Base-by-base conservation (phyloP, 64 coral and sea anemone species). In the Anthopleura sola region DNA sequence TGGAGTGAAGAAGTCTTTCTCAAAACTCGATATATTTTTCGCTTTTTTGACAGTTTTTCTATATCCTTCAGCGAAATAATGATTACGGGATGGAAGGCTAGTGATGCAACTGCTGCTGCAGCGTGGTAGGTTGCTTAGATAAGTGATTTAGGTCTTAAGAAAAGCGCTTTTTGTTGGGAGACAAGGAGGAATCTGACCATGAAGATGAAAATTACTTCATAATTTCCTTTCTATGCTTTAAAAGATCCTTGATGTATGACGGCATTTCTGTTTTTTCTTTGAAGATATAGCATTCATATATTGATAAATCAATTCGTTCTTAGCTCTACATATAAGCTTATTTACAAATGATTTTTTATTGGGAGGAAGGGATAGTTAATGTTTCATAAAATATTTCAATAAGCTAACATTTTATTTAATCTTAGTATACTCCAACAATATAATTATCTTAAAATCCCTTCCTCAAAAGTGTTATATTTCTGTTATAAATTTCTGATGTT, bases 1-100 rank as follows among this genome's bases (percentile, higher is more conserved):
- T 39, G 44, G 23, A 75, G 50, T 37, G 54, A 85, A 23, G 33
- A 20, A 13, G 69, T 37, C 5, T 15, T 20, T 14, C 16, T 24
- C 24, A 46, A 46, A 49, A 50, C 16, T 15, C 4, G 26, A 5
- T 21, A 13, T 75, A 37, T 86, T 51, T n/a, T 86, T 75, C 14
- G 62, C 40, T 15, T 33, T 66, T 82, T 54, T 48, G 24, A 24
- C 3, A 12, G 36, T 34, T 51, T 44, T 82, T 75, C 33, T 51
- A 5, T 50, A 40, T 82, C 75, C 32, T 53, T 36, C 79, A 44
- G 19, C 76, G 76, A 33, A 44, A 79, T 44, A 55, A 91, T 91
- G 89, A 91, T 91, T 80, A 37, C 89, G 64, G 85, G 84, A 54
- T 91, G 84, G 89, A 85, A 86, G 39, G 75, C 87, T 0, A 90